phyloP scores from a whole-genome alignment of 2,888 invertebrate genomes.

The Drosophila multiciliata region DNA sequence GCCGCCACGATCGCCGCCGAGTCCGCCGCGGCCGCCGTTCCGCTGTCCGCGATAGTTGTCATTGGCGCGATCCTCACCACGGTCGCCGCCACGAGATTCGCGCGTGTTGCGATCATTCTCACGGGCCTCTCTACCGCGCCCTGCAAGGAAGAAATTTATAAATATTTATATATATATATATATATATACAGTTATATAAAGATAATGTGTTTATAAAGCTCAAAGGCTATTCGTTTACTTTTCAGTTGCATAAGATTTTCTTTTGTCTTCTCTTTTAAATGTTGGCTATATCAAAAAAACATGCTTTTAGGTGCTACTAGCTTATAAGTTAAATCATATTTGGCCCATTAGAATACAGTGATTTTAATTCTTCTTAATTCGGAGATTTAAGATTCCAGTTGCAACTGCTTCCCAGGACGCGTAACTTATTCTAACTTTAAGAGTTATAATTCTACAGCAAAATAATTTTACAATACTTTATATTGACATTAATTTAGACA shows the following conservation, averaged over 20 bases:
- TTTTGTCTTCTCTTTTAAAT: too few species aligned
- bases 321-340: too few species aligned
- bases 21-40: conserved; percentile 60
- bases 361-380: too few species aligned
- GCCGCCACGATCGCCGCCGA: conserved; percentile 57
- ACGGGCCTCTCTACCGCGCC: conserved; percentile 88
- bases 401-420: background rate
- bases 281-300: too few species aligned
- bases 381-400: too few species aligned
- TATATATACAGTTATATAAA: background rate
- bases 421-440: too few species aligned
- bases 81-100: conserved; percentile 84
- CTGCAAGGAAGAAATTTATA: conserved; percentile 46
- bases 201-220: background rate
- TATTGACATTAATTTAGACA: too few species aligned
- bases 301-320: too few species aligned
- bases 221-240: too few species aligned
- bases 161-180: background rate
- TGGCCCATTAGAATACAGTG: too few species aligned
- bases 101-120: conserved; percentile 87
- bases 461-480: background rate
- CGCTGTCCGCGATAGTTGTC: conserved; percentile 75
- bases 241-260: too few species aligned
- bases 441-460: background rate
- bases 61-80: conserved; percentile 72